These are phyloP conservation scores for Cranoglanis bouderius DNA, from an alignment of 2,113 vertebrate genomes.

Conservation along the genomic window DNA sequence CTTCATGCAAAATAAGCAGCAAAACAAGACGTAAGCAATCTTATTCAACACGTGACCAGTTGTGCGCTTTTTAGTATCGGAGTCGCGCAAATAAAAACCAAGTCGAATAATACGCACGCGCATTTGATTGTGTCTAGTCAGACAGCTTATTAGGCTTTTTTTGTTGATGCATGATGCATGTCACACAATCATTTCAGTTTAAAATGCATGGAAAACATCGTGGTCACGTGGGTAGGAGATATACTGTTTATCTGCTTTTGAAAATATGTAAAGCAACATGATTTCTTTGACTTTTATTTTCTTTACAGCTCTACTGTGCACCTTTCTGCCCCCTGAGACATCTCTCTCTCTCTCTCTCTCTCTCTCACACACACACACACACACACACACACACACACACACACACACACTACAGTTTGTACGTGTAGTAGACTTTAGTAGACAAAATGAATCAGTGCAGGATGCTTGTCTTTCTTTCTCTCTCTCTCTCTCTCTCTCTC, in stretches of 20 bases:
- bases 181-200: background rate
- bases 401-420: no score
- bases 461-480: background rate
- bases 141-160: background rate
- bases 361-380: background rate
- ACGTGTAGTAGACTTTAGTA: background rate
- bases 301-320: background rate
- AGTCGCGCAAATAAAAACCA: background rate
- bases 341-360: background rate
- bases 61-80: background rate
- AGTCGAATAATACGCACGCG: background rate
- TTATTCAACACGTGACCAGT: background rate
- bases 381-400: background rate
- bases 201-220: background rate
- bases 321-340: background rate
- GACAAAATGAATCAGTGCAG: slow-evolving; percentile 23
- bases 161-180: background rate
- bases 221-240: background rate
- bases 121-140: background rate
- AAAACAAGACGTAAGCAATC: background rate
- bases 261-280: background rate
- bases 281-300: background rate
- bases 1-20: no score
- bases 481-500: slow-evolving; percentile 8
- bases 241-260: background rate